phyloP scores from a whole-genome alignment of 2,888 invertebrate species.

The Strigamia crassipes region DNA sequence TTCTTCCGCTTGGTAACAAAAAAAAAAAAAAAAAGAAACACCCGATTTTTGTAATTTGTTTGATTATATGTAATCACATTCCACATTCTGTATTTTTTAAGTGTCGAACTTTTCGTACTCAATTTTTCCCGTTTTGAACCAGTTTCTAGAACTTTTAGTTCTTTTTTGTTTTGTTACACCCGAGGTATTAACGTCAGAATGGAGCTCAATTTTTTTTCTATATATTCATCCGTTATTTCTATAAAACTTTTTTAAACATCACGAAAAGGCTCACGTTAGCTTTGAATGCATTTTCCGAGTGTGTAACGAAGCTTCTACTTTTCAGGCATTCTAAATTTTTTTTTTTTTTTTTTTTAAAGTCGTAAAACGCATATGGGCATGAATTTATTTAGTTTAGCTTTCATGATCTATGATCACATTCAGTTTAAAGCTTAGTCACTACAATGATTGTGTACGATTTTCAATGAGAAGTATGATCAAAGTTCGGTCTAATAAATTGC shows the following conservation, averaged over 20 bases:
- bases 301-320: not conserved
- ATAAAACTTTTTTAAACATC: not conserved
- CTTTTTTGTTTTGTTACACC: not conserved
- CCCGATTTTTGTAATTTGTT: not conserved
- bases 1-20: not conserved
- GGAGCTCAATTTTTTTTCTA: constrained; percentile 15
- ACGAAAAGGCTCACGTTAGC: not conserved
- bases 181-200: not conserved
- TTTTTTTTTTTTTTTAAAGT: not conserved
- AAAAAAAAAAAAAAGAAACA: not conserved
- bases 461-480: constrained; percentile 6
- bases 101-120: not conserved
- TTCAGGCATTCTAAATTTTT: not conserved
- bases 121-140: not conserved
- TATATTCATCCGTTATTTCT: not conserved
- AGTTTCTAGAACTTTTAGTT: not conserved
- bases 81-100: not conserved
- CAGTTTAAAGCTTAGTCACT: not conserved
- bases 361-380: not conserved
- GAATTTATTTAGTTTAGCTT: not conserved
- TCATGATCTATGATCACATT: not conserved
- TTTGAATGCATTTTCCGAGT: not conserved
- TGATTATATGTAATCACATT: constrained; percentile 7
- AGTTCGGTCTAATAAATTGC: constrained; percentile 10
- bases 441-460: constrained; percentile 11